These are phyloP conservation scores for Drosophila mimetica DNA, from an alignment of 2,888 invertebrate species.

Conservation along the genomic window DNA sequence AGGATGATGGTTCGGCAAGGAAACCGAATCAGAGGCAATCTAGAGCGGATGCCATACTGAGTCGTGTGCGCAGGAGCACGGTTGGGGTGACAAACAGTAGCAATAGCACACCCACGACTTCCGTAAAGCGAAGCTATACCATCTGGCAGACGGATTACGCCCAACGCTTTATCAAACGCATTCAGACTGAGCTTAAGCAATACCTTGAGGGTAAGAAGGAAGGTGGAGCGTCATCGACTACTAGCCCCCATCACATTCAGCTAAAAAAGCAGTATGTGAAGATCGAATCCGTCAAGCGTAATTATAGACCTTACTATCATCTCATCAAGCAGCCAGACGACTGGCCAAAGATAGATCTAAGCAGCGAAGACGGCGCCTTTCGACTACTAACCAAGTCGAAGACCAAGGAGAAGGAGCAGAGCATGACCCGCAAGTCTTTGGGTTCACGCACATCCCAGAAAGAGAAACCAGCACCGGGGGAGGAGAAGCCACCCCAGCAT, in stretches of 20 bases:
- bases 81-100: conserved; percentile 38
- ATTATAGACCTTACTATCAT: conserved; percentile 83
- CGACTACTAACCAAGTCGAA: conserved; percentile 58
- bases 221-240: conserved; percentile 33
- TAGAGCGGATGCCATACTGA: conserved; percentile 93
- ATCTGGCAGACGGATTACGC: conserved; percentile 87
- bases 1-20: conserved; percentile 54
- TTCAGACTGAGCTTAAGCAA: conserved; percentile 82
- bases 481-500: conserved; percentile 33
- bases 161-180: conserved; percentile 88
- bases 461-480: conserved; percentile 45
- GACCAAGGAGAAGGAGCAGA: conserved; percentile 55
- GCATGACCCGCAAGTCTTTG: conserved; percentile 83
- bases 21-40: conserved; percentile 73
- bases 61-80: conserved; percentile 86
- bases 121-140: conserved; percentile 79
- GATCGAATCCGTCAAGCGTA: conserved; percentile 86
- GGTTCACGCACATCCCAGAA: conserved; percentile 80
- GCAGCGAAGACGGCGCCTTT: conserved; percentile 82
- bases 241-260: conserved; percentile 52
- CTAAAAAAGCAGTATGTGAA: conserved; percentile 90
- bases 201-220: conserved; percentile 65
- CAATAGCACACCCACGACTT: conserved; percentile 48
- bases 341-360: conserved; percentile 83
- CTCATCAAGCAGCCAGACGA: conserved; percentile 81